Evolutionary conservation across 2,888 invertebrate genomes (phyloP), one percentile per base, ranked within the genome.

Genomic region (Sesia bembeciformis): DNA sequence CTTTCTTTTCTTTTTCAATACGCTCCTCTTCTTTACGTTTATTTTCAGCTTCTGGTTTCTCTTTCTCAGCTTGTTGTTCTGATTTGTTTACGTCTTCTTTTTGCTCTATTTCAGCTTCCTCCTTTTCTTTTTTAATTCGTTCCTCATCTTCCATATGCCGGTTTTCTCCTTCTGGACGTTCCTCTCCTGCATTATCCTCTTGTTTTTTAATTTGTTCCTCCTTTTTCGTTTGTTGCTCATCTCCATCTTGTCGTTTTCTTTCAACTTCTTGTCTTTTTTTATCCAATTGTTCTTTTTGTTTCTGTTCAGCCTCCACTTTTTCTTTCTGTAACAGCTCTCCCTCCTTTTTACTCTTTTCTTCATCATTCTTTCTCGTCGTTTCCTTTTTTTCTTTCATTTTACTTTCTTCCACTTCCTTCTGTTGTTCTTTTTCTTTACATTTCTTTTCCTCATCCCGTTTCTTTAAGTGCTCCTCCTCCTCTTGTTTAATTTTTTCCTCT

Each of bases 1-100:
- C 38, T 54, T 56, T 46, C 53, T 57, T 43, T 49, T 59, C 53
- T 56, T 53, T 8, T 7, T 43, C 4, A 6, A 8, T 23, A 23
- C 3, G n/a, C 23, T 49, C 49, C n/a, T 49, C 23, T 49, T 49
- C 49, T n/a, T n/a, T 49, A 8, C 4, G 6, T 49, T 49, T 49
- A 7, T 49, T 49, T 49, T 49, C 49, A 23, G n/a, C n/a, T n/a
- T 8, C 4, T 49, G 49, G 39, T 7, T n/a, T 41, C 60, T 55
- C 63, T 57, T 49, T 56, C 42, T 5, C 7, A 42, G 7, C 5
- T 5, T 7, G 42, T 42, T 42, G 5, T 42, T 42, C 2, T 42
- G 1, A 5, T 42, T 3, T 42, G 7, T 5, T 6, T 42, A 2
- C 7, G 2, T 5, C 7, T 42, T 42, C 42, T 42, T 42, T 7